Conservation (phyloP, 2,888 invertebrate species). For the Drosophila maculinotata region DNA sequence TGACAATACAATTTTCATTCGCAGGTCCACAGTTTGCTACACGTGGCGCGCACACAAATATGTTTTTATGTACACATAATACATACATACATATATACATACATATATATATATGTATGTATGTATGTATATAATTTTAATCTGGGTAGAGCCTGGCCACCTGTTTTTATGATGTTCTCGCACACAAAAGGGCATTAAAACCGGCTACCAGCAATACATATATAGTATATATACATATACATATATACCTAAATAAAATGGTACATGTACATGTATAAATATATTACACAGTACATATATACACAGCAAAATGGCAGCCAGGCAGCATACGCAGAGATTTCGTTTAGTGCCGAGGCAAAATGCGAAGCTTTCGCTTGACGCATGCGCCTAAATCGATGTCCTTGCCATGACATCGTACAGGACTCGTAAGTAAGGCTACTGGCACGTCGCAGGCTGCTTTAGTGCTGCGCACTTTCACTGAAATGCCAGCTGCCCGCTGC, state of each 20-base stretch:
- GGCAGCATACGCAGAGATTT: background rate
- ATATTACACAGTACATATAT: background rate
- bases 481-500: background rate
- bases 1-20: too few relatives aligned
- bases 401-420: constrained; percentile 62
- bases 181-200: constrained; percentile 7
- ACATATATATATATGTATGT: background rate
- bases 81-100: background rate
- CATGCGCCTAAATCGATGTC: constrained; percentile 58
- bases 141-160: constrained; percentile 5
- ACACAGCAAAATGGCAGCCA: background rate
- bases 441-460: constrained; percentile 10
- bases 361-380: constrained; percentile 35
- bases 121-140: background rate
- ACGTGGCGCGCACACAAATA: constrained; percentile 3
- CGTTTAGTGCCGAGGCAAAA: background rate
- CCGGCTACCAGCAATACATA: constrained; percentile 2
- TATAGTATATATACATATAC: background rate
- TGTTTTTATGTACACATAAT: background rate
- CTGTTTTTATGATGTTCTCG: constrained; percentile 8
- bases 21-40: background rate
- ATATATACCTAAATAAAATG: background rate
- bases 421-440: background rate
- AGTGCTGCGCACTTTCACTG: constrained; percentile 20
- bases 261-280: background rate